Conservation (phyloP, 2,113 vertebrate species). For the Alouatta palliata region DNA sequence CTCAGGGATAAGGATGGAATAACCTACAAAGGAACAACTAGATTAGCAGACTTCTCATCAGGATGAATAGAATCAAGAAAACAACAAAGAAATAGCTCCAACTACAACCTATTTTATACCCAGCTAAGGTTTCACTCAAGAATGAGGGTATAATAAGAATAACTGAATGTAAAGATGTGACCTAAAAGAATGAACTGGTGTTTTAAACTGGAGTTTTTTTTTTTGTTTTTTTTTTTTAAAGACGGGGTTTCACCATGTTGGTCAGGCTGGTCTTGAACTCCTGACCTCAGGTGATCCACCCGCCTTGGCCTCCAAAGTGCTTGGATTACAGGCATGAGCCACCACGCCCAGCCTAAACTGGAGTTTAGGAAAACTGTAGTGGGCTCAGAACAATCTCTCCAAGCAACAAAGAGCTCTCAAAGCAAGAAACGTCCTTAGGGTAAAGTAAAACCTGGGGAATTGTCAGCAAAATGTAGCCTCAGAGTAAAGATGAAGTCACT, state of each 20-base stretch:
- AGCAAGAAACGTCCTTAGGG: neutral
- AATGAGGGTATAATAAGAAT: neutral
- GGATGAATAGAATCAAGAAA: neutral
- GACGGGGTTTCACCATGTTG: too few species aligned
- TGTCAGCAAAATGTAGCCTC: neutral
- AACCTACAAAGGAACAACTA: too few species aligned
- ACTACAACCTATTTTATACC: neutral
- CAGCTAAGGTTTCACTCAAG: neutral
- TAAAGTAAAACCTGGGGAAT: neutral
- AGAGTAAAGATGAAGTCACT: neutral
- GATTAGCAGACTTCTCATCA: neutral
- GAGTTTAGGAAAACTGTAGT: neutral
- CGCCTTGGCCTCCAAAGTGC: too few species aligned
- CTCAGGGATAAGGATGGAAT: neutral
- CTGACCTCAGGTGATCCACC: too few species aligned
- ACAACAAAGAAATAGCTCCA: neutral
- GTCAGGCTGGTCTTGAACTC: too few species aligned
- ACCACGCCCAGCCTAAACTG: too few species aligned
- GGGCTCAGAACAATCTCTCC: neutral
- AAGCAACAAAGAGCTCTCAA: neutral
- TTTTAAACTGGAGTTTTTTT: neutral
- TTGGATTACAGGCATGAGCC: too few species aligned
- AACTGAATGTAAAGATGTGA: neutral
- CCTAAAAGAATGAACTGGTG: neutral
- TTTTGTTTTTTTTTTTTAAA: too few species aligned